Evolutionary conservation across 2,888 invertebrate genomes (phyloP).

Genomic region (Hypena proboscidalis): DNA sequence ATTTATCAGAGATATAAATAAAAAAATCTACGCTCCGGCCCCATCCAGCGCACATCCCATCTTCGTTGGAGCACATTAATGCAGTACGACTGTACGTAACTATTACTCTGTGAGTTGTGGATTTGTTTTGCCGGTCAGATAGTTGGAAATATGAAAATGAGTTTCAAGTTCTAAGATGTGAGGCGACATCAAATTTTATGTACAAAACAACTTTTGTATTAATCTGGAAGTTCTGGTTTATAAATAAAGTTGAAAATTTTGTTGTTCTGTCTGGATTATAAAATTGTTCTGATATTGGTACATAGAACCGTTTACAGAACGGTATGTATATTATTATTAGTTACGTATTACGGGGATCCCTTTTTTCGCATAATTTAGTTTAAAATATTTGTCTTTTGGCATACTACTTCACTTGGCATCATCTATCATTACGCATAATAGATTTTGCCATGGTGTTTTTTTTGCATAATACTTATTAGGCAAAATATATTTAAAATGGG

Average conservation of each 20-base stretch:
- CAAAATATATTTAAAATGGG: too few relatives aligned
- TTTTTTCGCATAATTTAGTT: too few relatives aligned
- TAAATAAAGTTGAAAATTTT: slow-evolving; percentile 6
- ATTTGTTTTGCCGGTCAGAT: slow-evolving; percentile 79
- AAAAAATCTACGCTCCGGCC: slow-evolving; percentile 12
- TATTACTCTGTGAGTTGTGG: slow-evolving; percentile 79
- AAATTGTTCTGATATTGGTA: too few relatives aligned
- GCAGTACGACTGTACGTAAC: slow-evolving; percentile 74
- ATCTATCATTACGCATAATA: too few relatives aligned
- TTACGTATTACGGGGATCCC: too few relatives aligned
- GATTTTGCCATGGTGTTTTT: too few relatives aligned
- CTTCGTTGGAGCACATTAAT: slow-evolving; percentile 62
- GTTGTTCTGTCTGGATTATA: not conserved
- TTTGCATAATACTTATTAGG: too few relatives aligned
- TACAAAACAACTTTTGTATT: slow-evolving; percentile 46
- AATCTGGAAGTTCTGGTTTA: slow-evolving; percentile 16
- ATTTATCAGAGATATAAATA: too few relatives aligned
- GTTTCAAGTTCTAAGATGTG: slow-evolving; percentile 63
- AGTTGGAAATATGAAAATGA: slow-evolving; percentile 79
- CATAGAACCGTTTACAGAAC: too few relatives aligned
- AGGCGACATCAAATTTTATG: slow-evolving; percentile 61
- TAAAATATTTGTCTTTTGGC: too few relatives aligned
- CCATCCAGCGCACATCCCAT: slow-evolving; percentile 42
- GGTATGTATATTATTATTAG: too few relatives aligned
- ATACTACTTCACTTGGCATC: too few relatives aligned